Conservation (phyloP, 2,797 vertebrate species). For the Hemitrygon akajei region DNA sequence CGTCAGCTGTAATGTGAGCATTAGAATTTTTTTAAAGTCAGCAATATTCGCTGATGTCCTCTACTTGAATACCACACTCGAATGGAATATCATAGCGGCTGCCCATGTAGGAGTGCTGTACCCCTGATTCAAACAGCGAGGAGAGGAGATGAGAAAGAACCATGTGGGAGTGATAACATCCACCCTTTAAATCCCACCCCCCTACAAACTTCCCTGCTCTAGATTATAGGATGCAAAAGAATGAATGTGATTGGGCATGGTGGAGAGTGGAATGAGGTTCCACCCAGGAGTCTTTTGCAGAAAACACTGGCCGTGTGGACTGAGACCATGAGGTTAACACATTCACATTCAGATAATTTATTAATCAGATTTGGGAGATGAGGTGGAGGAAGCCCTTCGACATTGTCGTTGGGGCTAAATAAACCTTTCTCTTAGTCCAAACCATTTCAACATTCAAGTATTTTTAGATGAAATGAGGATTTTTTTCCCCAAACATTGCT, state of each 20-base stretch:
- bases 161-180: too few species aligned
- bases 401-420: neutral
- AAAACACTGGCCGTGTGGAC: neutral
- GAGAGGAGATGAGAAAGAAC: neutral
- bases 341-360: neutral
- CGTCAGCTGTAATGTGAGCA: too few species aligned
- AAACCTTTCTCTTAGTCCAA: neutral
- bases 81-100: too few species aligned
- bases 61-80: neutral
- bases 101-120: neutral
- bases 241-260: neutral
- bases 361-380: neutral
- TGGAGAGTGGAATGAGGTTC: neutral
- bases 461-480: neutral
- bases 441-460: neutral
- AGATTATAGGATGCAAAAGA: neutral
- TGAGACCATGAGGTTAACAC: neutral
- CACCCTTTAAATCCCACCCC: too few species aligned
- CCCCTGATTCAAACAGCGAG: neutral
- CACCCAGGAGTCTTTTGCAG: neutral
- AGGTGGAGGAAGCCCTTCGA: neutral
- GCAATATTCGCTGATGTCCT: neutral
- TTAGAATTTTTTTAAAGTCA: neutral
- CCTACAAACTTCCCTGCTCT: neutral
- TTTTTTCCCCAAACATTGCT: neutral